Evolutionary conservation across 1,140 invertebrate species (phyloP).

Genomic region (Drosophila azteca): DNA sequence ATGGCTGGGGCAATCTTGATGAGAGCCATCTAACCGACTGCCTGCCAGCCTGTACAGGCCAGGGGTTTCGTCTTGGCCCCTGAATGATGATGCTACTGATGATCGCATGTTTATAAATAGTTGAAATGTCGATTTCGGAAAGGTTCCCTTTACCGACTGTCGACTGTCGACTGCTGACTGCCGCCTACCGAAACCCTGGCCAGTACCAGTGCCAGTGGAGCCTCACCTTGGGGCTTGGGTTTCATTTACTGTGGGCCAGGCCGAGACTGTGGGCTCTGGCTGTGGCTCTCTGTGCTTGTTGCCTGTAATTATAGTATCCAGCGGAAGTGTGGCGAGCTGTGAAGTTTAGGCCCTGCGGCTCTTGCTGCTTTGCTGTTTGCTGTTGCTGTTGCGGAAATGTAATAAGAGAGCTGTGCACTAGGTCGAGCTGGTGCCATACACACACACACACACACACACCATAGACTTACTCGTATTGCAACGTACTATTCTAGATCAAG

Average conservation of each 20-base stretch:
- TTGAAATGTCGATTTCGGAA: slow-evolving; percentile 67
- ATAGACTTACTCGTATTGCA: too few relatives aligned
- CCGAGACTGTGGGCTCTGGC: slow-evolving; percentile 36
- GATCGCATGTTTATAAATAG: slow-evolving; percentile 81
- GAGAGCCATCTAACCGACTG: slow-evolving; percentile 8
- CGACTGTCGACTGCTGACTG: slow-evolving; percentile 27
- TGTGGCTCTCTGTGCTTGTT: slow-evolving; percentile 5
- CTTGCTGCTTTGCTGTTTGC: slow-evolving; percentile 13
- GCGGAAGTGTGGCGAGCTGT: slow-evolving; percentile 75
- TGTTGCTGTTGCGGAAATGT: slow-evolving; percentile 60
- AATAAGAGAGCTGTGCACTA: slow-evolving; percentile 53
- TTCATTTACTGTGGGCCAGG: slow-evolving; percentile 61
- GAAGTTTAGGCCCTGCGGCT: slow-evolving; percentile 47
- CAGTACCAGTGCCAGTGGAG: slow-evolving; percentile 36
- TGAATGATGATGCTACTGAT: slow-evolving; percentile 44
- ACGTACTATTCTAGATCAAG: too few relatives aligned
- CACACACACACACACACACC: too few relatives aligned
- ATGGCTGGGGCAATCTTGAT: background rate
- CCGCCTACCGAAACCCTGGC: slow-evolving; percentile 26
- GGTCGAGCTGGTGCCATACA: slow-evolving; percentile 28
- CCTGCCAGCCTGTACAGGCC: slow-evolving; percentile 6
- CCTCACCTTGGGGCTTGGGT: slow-evolving; percentile 69
- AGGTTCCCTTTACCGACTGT: slow-evolving; percentile 48
- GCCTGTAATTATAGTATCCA: slow-evolving; percentile 76
- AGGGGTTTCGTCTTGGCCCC: background rate